phyloP scores from a whole-genome alignment of 2,888 invertebrate species.

The Galeruca laticollis region DNA sequence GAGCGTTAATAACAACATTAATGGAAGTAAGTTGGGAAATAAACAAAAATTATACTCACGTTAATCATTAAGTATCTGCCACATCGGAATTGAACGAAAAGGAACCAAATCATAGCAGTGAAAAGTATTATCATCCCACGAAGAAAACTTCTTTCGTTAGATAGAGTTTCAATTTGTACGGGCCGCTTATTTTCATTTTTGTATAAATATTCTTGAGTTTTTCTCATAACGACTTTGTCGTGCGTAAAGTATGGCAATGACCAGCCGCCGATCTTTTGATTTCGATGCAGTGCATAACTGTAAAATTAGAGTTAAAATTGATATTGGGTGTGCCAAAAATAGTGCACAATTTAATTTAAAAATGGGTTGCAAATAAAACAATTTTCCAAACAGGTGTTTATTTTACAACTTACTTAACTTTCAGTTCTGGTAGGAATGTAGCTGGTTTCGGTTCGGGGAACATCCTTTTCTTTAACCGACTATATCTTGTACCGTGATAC shows the following conservation, averaged over 20 bases:
- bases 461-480: slow-evolving; percentile 72
- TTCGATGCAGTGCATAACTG: slow-evolving; percentile 47
- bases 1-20: no score
- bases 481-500: slow-evolving; percentile 74
- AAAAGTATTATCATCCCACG: neutral
- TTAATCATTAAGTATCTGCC: slow-evolving; percentile 77
- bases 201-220: slow-evolving; percentile 83
- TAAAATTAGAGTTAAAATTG: neutral
- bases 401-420: slow-evolving; percentile 44
- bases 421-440: slow-evolving; percentile 70
- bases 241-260: slow-evolving; percentile 80
- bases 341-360: no score
- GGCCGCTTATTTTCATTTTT: slow-evolving; percentile 79
- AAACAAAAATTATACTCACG: slow-evolving; percentile 62
- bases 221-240: slow-evolving; percentile 84
- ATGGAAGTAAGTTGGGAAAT: no score
- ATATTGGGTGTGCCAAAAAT: no score
- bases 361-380: neutral
- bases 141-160: slow-evolving; percentile 67
- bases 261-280: slow-evolving; percentile 53
- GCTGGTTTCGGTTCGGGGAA: slow-evolving; percentile 75
- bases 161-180: slow-evolving; percentile 82
- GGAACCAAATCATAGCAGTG: slow-evolving; percentile 68
- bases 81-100: slow-evolving; percentile 66
- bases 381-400: neutral